phyloP scores from a whole-genome alignment of 2,888 invertebrate genomes.

The Calameuta pallipes region DNA sequence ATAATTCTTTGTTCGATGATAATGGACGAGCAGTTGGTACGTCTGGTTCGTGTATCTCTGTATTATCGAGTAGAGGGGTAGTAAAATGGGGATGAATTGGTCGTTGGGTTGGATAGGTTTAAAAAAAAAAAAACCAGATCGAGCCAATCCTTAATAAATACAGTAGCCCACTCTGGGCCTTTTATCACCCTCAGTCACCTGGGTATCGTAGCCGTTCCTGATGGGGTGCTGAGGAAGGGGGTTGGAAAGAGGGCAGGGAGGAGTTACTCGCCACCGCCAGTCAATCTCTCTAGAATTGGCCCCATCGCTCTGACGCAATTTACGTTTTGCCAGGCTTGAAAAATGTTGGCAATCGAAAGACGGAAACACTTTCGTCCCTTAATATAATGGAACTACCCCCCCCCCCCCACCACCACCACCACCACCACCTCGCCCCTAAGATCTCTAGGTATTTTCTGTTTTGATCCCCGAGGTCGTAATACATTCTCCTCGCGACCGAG shows the following conservation, averaged over 20 bases:
- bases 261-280: conserved; percentile 8
- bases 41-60: background rate
- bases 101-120: background rate
- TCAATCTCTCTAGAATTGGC: conserved; percentile 36
- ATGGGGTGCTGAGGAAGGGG: background rate
- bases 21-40: background rate
- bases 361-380: conserved; percentile 23
- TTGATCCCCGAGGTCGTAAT: background rate
- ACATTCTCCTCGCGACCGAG: background rate
- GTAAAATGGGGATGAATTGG: background rate
- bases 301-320: conserved; percentile 44
- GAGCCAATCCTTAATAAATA: background rate
- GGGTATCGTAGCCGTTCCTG: background rate
- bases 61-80: background rate
- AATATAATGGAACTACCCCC: background rate
- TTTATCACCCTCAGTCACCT: background rate
- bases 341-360: conserved; percentile 32
- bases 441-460: too few relatives aligned
- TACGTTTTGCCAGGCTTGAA: conserved; percentile 41
- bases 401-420: too few relatives aligned
- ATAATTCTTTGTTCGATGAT: background rate
- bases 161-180: background rate
- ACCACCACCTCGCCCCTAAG: too few relatives aligned
- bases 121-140: background rate
- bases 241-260: background rate